A percentile compares a stretch with the other conserved stretches of the same genome.
Conservation (phyloP, 2,797 vertebrate genomes). For the Sebastes hubbsi region DNA sequence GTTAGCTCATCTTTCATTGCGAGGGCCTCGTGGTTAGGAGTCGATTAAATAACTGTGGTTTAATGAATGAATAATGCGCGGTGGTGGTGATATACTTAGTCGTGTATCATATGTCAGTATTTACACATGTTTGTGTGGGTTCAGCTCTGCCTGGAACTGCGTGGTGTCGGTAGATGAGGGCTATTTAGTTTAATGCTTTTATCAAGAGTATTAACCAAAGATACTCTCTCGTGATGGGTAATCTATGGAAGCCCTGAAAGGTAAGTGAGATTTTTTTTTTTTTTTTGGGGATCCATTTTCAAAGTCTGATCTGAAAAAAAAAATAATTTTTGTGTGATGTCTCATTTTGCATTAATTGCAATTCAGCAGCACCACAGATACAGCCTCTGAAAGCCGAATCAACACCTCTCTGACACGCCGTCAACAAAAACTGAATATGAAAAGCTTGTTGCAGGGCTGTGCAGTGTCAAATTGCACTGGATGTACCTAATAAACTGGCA, state of each 20-base stretch:
- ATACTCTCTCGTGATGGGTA: neutral
- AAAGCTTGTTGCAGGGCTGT: neutral
- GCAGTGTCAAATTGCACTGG: neutral
- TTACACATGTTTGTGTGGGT: slow-evolving; percentile 29
- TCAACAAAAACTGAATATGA: slow-evolving; percentile 8
- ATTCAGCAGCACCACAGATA: neutral
- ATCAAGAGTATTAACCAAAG: neutral
- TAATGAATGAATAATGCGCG: slow-evolving; percentile 53
- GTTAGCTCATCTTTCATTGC: slow-evolving; percentile 43
- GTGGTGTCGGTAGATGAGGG: neutral
- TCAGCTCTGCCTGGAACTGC: neutral
- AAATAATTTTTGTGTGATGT: neutral
- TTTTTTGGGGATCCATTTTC: too few relatives aligned
- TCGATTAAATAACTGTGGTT: slow-evolving; percentile 46
- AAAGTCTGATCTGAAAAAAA: too few relatives aligned
- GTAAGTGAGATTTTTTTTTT: too few relatives aligned
- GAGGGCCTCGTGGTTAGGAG: slow-evolving; percentile 19
- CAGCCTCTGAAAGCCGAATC: neutral
- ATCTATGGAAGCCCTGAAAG: neutral
- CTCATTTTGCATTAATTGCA: slow-evolving; percentile 1
- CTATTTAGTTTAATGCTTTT: neutral
- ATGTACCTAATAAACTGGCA: slow-evolving; percentile 1
- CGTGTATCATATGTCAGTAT: slow-evolving; percentile 26
- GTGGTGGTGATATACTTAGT: slow-evolving; percentile 2
- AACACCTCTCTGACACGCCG: neutral